Conservation (phyloP, 1,140 invertebrate species). For the Papilio aristodemus region DNA sequence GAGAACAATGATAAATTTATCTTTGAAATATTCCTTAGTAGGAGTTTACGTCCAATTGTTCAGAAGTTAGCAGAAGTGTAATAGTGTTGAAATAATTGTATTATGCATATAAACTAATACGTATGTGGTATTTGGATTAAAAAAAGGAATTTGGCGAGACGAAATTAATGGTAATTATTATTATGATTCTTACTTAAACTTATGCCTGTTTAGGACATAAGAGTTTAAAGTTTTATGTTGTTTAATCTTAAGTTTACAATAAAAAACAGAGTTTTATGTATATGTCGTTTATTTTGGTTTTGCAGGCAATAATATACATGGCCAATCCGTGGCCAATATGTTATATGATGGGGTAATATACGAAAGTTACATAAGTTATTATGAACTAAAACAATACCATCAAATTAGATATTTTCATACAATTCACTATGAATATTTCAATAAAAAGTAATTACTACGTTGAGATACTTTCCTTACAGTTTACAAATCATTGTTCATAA, state of each 20-base stretch:
- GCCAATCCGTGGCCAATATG: slow-evolving; percentile 50
- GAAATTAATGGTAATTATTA: too few species aligned
- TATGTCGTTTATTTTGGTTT: slow-evolving; percentile 54
- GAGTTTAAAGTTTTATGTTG: too few species aligned
- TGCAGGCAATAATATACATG: slow-evolving; percentile 58
- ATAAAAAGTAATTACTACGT: slow-evolving; percentile 26
- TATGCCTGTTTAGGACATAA: too few species aligned
- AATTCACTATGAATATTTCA: slow-evolving; percentile 33
- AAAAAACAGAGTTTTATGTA: slow-evolving; percentile 37
- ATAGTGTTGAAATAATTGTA: too few species aligned
- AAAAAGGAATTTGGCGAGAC: too few species aligned
- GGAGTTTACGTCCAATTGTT: too few species aligned
- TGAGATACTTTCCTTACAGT: slow-evolving; percentile 30
- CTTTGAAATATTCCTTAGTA: too few species aligned
- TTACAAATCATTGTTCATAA: slow-evolving; percentile 52
- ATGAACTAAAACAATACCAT: slow-evolving; percentile 22
- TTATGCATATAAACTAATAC: too few species aligned
- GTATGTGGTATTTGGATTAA: too few species aligned
- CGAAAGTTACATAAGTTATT: slow-evolving; percentile 27
- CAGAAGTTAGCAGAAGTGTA: too few species aligned
- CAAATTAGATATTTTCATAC: slow-evolving; percentile 9
- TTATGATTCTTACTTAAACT: too few species aligned
- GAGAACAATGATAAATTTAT: too few species aligned
- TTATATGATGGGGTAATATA: slow-evolving; percentile 31
- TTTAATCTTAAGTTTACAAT: slow-evolving; percentile 6